Evolutionary conservation across 2,113 vertebrate species (phyloP), one percentile per base, ranked within the genome.

Genomic region (Psephotus haematonotus): DNA sequence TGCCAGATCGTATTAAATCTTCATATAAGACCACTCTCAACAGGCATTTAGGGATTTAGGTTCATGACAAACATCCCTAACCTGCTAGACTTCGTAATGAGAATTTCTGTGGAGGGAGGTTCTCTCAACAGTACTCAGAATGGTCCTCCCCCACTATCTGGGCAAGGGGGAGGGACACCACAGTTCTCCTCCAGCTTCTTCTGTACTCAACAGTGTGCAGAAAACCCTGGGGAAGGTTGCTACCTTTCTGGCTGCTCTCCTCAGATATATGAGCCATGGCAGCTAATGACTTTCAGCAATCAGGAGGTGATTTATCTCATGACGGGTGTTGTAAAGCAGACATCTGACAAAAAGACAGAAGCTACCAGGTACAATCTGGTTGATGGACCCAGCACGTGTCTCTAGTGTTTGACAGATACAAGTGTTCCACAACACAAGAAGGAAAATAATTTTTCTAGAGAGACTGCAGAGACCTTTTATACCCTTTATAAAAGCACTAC

Each of bases 221-320:
- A 83, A 87, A 84, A 46, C 25, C 33, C 25, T 15, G 7, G 24
- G 13, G 37, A 70, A 88, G 46, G 11, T 8, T 75, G 47, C 28
- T 39, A 35, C 47, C 83, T 55, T 70, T 55, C 60, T 35, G 27
- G 62, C 24, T 50, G 57, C 50, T 70, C 50, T 62, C 39, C 64
- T 64, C 71, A 31, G 90, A 67, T 17, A n/a, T 1, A 10, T 1
- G 8, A 91, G 17, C 50, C 8, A 35, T 0, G 0, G 39, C 52
- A 53, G 44, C 39, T 27, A 28, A 65, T 23, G 14, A 50, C 55
- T 43, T 84, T 55, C 47, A 62, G 65, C 33, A 50, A 2, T 18
- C 28, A 67, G 9, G 4, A 63, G 11, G 22, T 29, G 7, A 78
- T 68, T 31, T 81, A 50, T 27, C 52, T 84, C 3, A 2, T 31